Conservation (phyloP, 2,797 vertebrate species). For the Sebastes vulpes region DNA sequence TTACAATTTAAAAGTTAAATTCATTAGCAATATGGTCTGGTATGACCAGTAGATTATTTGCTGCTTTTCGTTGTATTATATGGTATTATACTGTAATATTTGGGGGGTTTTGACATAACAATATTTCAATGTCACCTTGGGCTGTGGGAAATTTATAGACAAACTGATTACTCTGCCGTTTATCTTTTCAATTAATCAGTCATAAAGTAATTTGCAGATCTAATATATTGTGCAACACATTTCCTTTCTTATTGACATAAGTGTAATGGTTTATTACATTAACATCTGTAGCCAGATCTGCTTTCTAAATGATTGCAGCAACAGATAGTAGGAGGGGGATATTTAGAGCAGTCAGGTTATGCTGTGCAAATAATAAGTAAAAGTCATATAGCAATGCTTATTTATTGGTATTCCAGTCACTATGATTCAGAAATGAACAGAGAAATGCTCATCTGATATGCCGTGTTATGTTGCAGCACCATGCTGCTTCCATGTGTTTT, state of each 20-base stretch:
- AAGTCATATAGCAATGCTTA: neutral
- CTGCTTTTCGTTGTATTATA: neutral
- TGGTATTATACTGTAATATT: neutral
- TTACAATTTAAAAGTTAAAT: no score
- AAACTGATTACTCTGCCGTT: neutral
- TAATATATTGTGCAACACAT: neutral
- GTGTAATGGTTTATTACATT: neutral
- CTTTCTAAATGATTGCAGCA: neutral
- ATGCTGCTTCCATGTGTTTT: conserved; percentile 6
- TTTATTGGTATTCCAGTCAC: neutral
- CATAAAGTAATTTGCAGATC: neutral
- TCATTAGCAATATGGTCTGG: neutral
- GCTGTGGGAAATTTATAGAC: neutral
- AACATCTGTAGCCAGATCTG: neutral
- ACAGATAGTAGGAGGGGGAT: neutral
- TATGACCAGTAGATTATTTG: neutral
- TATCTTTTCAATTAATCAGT: neutral
- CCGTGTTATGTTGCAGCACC: neutral
- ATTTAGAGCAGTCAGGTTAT: neutral
- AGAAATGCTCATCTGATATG: neutral
- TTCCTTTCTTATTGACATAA: neutral
- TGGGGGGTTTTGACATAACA: neutral
- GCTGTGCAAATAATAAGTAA: neutral
- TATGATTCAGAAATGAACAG: neutral
- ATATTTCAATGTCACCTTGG: neutral